Evolutionary conservation across 2,888 invertebrate species (phyloP).

Genomic region (Melanophora roralis): DNA sequence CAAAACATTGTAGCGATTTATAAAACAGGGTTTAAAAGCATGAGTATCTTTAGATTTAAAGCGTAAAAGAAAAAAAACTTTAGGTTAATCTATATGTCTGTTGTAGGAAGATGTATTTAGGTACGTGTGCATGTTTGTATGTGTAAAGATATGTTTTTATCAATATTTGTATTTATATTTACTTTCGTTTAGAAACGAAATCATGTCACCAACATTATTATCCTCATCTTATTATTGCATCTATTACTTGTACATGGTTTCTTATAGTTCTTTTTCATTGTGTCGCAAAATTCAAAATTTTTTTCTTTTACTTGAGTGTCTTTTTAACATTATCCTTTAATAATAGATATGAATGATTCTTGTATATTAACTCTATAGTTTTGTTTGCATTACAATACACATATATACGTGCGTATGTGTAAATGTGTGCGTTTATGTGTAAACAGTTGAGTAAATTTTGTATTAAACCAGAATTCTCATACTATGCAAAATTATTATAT

Average conservation of each 20-base stretch:
- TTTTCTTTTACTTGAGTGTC: not conserved
- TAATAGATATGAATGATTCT: not conserved
- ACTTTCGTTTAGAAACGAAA: no score
- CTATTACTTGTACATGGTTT: not conserved
- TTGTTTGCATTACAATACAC: not conserved
- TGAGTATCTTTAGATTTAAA: not conserved
- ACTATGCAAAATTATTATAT: no score
- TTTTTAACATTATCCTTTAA: not conserved
- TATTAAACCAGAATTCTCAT: no score
- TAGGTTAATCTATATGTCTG: not conserved
- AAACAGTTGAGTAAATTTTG: no score
- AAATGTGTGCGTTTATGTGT: no score
- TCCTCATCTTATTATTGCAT: not conserved
- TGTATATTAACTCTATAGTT: not conserved
- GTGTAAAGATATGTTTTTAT: not conserved
- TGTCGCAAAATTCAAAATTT: not conserved
- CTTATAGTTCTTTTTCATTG: not conserved
- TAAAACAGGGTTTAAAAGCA: not conserved
- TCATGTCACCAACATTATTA: not conserved
- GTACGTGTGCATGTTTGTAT: not conserved
- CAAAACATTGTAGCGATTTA: conserved; percentile 16
- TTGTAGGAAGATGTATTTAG: not conserved
- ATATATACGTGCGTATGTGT: not conserved
- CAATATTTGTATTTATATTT: no score
- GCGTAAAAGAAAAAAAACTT: not conserved